phyloP scores from a whole-genome alignment of 2,113 vertebrate genomes.

The Onychorhynchus coronatus region DNA sequence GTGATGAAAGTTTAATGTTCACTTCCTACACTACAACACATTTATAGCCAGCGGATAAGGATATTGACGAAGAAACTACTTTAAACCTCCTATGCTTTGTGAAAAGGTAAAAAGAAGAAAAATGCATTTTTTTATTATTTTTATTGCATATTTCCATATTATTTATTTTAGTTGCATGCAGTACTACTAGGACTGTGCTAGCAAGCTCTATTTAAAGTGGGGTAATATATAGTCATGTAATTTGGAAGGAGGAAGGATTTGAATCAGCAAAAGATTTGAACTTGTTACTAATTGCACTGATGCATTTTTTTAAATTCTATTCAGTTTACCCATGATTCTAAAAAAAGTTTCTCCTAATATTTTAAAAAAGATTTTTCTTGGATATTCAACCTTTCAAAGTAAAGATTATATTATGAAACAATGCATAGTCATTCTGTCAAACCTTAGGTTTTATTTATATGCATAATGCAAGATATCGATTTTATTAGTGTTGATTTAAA shows the following conservation, averaged over 20 bases:
- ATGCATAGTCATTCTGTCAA: not conserved
- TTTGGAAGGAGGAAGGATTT: accelerated
- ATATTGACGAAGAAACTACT: not conserved
- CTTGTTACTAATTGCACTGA: not conserved
- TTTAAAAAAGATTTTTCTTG: not conserved
- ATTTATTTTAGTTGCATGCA: not conserved
- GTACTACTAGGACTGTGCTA: not conserved
- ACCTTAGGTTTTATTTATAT: not conserved
- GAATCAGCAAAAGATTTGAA: not conserved
- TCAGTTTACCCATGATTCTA: not conserved
- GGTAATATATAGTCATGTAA: not conserved
- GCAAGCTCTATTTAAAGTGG: not conserved
- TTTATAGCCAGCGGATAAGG: not conserved
- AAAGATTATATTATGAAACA: not conserved
- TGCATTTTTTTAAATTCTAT: not conserved
- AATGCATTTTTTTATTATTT: not conserved
- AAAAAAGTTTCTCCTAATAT: not conserved
- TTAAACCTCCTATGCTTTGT: not conserved
- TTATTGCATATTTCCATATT: not conserved
- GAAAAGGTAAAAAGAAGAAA: not conserved
- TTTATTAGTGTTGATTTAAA: not conserved
- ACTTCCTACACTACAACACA: not conserved
- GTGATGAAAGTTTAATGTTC: not conserved
- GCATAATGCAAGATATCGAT: not conserved
- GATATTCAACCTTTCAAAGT: not conserved